phyloP scores from a whole-genome alignment of 2,113 vertebrate species.

The Hoplias malabaricus region DNA sequence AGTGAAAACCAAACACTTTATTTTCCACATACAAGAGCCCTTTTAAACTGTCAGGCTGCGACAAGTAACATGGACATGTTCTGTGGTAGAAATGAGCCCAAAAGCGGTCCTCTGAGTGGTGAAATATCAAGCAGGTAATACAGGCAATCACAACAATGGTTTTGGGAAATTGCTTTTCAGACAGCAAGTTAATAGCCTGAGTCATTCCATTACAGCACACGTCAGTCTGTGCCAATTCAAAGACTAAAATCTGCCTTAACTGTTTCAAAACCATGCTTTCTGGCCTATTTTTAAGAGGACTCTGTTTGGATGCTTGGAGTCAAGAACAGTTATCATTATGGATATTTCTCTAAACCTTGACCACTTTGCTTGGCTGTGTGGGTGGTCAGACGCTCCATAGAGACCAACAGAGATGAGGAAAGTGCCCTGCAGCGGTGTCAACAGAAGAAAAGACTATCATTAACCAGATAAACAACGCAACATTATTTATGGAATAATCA shows the following conservation, averaged over 20 bases:
- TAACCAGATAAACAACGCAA: conserved; percentile 33
- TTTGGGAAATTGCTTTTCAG: conserved; percentile 9
- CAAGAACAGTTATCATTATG: conserved; percentile 5
- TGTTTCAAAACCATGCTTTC: background rate
- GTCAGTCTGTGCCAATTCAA: background rate
- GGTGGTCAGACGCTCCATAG: conserved; percentile 22
- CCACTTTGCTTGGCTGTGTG: conserved; percentile 19
- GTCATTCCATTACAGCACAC: conserved; percentile 1
- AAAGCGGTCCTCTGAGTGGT: background rate
- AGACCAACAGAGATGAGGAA: conserved; percentile 4
- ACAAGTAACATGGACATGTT: background rate
- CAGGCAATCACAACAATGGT: background rate
- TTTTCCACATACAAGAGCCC: background rate
- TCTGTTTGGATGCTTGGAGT: conserved; percentile 20
- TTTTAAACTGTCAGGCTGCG: background rate
- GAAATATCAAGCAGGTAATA: background rate
- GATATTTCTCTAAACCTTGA: conserved; percentile 8
- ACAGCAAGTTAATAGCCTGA: conserved; percentile 7
- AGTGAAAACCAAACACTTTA: background rate
- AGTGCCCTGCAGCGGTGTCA: conserved; percentile 17
- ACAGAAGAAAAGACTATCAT: conserved; percentile 23
- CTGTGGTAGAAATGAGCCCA: background rate
- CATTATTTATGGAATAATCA: conserved; percentile 46
- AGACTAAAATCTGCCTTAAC: background rate
- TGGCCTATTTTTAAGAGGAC: background rate